Percentiles rank a stretch among this genome's conserved stretches.
Conservation (phyloP, 2,888 invertebrate genomes). For the Coelinius sp. region DNA sequence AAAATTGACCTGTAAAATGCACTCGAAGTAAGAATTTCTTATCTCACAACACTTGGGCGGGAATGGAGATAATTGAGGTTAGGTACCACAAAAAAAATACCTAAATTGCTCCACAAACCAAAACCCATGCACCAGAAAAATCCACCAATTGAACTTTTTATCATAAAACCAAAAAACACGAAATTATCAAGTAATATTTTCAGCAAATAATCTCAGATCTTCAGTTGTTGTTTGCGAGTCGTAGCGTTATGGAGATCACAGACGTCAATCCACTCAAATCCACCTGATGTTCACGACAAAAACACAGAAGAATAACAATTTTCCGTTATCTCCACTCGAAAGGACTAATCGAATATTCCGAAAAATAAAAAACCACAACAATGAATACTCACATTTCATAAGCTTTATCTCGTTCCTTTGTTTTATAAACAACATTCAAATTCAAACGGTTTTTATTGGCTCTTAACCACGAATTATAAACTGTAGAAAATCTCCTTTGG, state of each 20-base stretch:
- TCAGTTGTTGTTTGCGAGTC: too few relatives aligned
- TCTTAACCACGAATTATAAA: not conserved
- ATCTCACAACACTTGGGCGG: not conserved
- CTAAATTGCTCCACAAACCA: not conserved
- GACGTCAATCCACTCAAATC: too few relatives aligned
- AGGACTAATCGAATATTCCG: not conserved
- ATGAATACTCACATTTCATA: not conserved
- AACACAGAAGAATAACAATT: not conserved
- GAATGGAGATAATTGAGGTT: not conserved
- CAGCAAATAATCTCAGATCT: not conserved
- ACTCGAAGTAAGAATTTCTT: not conserved
- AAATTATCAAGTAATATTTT: not conserved
- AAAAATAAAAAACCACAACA: not conserved
- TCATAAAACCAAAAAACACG: not conserved
- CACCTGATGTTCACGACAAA: not conserved
- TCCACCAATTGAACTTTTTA: too few relatives aligned
- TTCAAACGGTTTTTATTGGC: not conserved
- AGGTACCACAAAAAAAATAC: not conserved
- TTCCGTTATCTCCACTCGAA: not conserved
- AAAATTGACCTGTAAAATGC: not conserved
- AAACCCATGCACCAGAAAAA: not conserved
- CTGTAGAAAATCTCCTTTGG: too few relatives aligned
- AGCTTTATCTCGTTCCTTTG: not conserved
- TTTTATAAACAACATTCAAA: not conserved
- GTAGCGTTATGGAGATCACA: not conserved